Evolutionary conservation across 92 coral and sea anemone species (phyloP), one percentile per base, ranked within the genome.

Genomic region (Actinostola sp.): DNA sequence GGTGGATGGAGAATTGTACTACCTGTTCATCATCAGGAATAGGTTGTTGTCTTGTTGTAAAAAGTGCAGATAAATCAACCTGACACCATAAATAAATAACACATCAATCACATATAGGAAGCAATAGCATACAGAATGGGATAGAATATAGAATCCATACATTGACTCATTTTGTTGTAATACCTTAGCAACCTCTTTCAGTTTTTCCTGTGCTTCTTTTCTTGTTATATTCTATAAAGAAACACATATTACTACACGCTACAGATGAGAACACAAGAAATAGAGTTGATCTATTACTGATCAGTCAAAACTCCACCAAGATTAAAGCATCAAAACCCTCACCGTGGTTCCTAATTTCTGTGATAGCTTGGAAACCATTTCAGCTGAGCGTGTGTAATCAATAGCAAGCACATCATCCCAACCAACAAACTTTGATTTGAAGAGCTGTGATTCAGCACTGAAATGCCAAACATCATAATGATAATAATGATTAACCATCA

Each of bases 401-500:
- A 95, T 92, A 15, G 97, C 92, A n/a, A 95, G 84, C 14, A 95
- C 97, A 56, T 95, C 99, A 78, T 95, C 97, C 99, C 99, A 95
- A 30, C 99, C 99, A 64, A 75, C 34, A 68, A 95, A 95, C 63
- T 90, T 89, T 11, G 99, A 93, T 81, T 95, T 95, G 63, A 95
- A 91, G 73, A 95, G 89, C 81, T 92, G 97, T n/a, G 95, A 88
- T 79, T 95, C 99, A 10, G 99, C 92, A 60, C 99, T 95, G 34
- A 20, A 66, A n/a, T n/a, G 29, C 24, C n/a, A 70, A 75, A 13
- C 1, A 14, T 6, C n/a, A 0, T 36, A 36, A 36, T 36, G 4
- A 36, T 36, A 36, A 36, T 36, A 36, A 4, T 11, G 4, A 36
- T 36, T 36, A 36, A 36, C 6, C 42, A 36, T 4, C 11, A 36